Base-by-base conservation (phyloP, 2,797 vertebrate genomes). In the Pelochelys cantorii region DNA sequence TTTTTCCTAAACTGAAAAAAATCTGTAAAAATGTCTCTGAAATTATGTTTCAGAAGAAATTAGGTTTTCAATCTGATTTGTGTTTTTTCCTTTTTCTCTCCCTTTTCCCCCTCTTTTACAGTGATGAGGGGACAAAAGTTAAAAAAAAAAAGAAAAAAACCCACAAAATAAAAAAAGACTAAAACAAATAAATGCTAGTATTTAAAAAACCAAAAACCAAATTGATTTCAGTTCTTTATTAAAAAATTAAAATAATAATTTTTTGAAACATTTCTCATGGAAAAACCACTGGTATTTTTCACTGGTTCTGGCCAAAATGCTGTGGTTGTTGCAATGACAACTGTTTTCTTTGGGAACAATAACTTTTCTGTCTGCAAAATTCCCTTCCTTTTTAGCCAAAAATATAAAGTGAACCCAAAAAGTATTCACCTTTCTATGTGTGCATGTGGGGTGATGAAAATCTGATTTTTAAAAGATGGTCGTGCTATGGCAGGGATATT, bases 391-490 rank as follows among this genome's bases (percentile, higher is more conserved):
- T 91, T 93, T 91, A 88, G 22, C 79, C 14, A 85, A 81, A 90
- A 62, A 8, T 74, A 25, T 1, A 57, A 23, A 54, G 52, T 22
- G 84, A 92, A 31, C 31, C 37, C 4, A 0, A 31, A 88, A 80
- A 77, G 92, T 92, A 54, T 11, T 5, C 65, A 2, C 7, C 8
- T 3, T 13, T 31, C 2, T 54, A 85, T 75, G n/a, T 2, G 6
- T 78, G 62, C 14, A 27, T 60, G 29, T 15, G 15, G 83, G 15
- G 7, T 86, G 1, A 0, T n/a, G 25, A 79, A 62, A 12, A 91
- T 52, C 11, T 60, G 81, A 34, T 27, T 2, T 87, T 0, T 0
- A 15, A 65, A 5, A 74, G 55, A 17, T 55, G 27, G 13, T 20
- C 81, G 22, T 86, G 37, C 4, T 52, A 3, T 52, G 54, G 57